A percentile compares a stretch with the other conserved stretches of the same genome.
phyloP scores from a whole-genome alignment of 2,888 invertebrate genomes.

The Lasioglossum figueresi region DNA sequence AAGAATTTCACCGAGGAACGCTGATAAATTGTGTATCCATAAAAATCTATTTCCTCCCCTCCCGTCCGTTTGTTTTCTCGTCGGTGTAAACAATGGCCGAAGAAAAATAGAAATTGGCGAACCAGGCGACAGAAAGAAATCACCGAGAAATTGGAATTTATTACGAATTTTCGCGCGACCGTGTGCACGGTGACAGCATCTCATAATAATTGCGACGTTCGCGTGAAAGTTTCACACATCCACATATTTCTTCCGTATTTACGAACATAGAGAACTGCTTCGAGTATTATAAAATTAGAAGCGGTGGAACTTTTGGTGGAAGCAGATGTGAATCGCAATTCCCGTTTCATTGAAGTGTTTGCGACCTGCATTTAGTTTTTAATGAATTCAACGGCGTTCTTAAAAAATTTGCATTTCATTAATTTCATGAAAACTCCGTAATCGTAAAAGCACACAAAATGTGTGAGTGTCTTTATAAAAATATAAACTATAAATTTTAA shows the following conservation, averaged over 20 bases:
- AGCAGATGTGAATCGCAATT: not conserved
- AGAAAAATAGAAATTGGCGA: constrained; percentile 4
- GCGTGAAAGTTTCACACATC: not conserved
- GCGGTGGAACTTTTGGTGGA: not conserved
- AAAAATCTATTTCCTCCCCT: not conserved
- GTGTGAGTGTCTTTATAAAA: not conserved
- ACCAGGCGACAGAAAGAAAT: not conserved
- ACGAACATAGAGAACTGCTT: not conserved
- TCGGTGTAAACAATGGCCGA: not conserved
- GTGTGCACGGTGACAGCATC: not conserved
- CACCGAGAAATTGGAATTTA: not conserved
- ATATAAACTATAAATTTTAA: not conserved
- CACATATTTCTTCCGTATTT: not conserved
- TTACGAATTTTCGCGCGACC: not conserved
- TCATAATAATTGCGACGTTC: not conserved
- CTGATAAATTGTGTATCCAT: constrained; percentile 6
- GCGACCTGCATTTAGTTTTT: not conserved
- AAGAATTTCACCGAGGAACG: not conserved
- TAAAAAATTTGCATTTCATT: not conserved
- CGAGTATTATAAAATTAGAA: not conserved
- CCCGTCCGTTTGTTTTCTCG: not conserved
- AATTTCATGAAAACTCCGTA: not conserved
- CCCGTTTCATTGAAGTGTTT: not conserved
- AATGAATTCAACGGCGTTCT: not conserved
- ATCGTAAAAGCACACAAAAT: not conserved